phyloP scores from a whole-genome alignment of 2,797 vertebrate species.

The Ctenopoma kingsleyae region DNA sequence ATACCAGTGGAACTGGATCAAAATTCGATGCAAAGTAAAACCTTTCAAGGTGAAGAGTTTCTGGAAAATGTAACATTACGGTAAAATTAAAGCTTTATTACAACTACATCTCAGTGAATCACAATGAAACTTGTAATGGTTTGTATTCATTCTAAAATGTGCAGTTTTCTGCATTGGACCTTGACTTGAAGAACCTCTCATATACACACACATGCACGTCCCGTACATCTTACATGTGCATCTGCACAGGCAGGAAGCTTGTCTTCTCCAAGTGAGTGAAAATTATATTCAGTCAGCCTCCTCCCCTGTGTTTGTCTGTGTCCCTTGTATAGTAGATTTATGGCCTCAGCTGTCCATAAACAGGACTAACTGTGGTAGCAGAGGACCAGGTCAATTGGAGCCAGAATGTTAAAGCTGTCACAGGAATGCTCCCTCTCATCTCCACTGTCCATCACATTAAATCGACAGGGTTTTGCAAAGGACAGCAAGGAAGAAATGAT shows the following conservation, averaged over 20 bases:
- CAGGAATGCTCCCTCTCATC: conserved; percentile 44
- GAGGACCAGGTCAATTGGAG: conserved; percentile 61
- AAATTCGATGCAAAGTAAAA: no score
- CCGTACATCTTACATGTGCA: not conserved
- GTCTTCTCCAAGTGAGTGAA: conserved; percentile 3
- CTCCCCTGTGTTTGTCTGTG: conserved; percentile 19
- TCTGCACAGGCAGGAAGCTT: not conserved
- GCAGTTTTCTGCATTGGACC: not conserved
- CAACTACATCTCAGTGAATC: no score
- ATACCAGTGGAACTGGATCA: no score
- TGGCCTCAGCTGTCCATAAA: conserved; percentile 55
- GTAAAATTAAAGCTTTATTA: no score
- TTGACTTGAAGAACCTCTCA: not conserved
- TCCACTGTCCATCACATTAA: conserved; percentile 61
- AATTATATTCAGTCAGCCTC: conserved; percentile 1
- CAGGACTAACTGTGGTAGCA: conserved; percentile 50
- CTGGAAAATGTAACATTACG: no score
- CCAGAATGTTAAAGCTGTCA: conserved; percentile 57
- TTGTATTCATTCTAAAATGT: no score
- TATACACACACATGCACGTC: not conserved
- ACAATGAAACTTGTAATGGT: no score
- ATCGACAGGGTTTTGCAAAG: conserved; percentile 46
- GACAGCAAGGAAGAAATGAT: conserved; percentile 22
- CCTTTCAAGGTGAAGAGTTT: no score
- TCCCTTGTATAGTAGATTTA: conserved; percentile 48